Conservation (phyloP, 2,797 vertebrate genomes). For the Spheniscus humboldti region DNA sequence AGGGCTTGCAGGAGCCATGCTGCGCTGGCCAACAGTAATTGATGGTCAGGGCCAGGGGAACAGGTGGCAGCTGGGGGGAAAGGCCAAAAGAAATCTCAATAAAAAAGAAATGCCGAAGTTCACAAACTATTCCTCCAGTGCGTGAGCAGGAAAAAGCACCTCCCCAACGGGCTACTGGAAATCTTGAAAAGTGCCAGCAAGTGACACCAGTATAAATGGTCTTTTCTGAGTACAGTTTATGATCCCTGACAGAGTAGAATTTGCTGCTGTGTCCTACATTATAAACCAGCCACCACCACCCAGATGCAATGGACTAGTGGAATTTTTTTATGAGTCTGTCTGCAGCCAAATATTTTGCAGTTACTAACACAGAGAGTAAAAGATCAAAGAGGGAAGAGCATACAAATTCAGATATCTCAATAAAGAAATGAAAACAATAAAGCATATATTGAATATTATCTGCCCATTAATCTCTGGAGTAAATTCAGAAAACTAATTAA, state of each 20-base stretch:
- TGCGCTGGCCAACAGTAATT: not conserved
- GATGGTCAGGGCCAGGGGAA: not conserved
- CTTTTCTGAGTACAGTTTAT: not conserved
- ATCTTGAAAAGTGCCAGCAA: not conserved
- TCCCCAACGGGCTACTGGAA: not conserved
- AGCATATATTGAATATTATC: constrained; percentile 52
- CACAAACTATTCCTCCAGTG: not conserved
- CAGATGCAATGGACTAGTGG: not conserved
- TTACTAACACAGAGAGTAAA: not conserved
- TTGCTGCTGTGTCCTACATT: not conserved
- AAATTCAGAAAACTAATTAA: constrained; percentile 67
- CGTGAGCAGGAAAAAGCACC: not conserved
- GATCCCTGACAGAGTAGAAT: not conserved
- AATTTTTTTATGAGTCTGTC: not conserved
- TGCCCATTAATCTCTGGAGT: constrained; percentile 53
- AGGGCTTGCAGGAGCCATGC: not conserved
- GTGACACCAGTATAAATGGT: not conserved
- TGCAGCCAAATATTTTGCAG: not conserved
- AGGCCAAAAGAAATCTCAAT: not conserved
- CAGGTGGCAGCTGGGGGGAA: not conserved
- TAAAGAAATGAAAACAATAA: constrained; percentile 55
- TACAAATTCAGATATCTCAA: constrained; percentile 31
- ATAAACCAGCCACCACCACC: not conserved
- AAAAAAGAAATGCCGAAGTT: not conserved
- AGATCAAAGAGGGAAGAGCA: constrained; percentile 10